Evolutionary conservation across 2,797 vertebrate species (phyloP).

Genomic region (Coilia nasus): DNA sequence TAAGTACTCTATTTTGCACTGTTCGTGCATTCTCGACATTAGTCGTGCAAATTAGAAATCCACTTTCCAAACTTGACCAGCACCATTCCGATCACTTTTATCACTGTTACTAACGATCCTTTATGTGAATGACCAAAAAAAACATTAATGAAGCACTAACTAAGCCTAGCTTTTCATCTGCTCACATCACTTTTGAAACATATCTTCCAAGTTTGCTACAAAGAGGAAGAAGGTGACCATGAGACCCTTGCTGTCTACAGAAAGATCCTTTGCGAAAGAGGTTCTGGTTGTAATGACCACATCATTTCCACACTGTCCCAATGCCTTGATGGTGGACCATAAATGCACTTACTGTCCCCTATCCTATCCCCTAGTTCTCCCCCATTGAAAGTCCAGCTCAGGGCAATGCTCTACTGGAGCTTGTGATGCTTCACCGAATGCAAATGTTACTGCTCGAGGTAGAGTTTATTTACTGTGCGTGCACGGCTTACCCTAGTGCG

Average conservation of each 20-base stretch:
- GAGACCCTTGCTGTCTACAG: conserved; percentile 70
- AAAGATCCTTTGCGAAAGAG: conserved; percentile 73
- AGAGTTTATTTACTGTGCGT: neutral
- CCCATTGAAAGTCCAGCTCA: conserved; percentile 65
- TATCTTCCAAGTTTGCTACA: conserved; percentile 56
- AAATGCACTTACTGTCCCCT: conserved; percentile 61
- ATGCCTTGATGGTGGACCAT: conserved; percentile 55
- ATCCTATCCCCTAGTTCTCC: conserved; percentile 40
- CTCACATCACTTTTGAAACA: neutral
- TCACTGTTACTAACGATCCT: neutral
- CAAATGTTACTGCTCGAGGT: conserved; percentile 14
- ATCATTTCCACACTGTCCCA: conserved; percentile 54
- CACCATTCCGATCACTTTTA: neutral
- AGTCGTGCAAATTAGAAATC: neutral
- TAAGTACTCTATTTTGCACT: neutral
- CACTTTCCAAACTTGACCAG: neutral
- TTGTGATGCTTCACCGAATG: conserved; percentile 23
- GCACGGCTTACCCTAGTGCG: neutral
- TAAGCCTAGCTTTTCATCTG: conserved; percentile 8
- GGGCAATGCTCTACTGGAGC: conserved; percentile 57
- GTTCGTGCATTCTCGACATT: neutral
- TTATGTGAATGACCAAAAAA: conserved; percentile 18
- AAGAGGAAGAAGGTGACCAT: conserved; percentile 57
- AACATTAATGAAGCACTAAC: neutral
- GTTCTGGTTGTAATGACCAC: conserved; percentile 63